Evolutionary conservation across 37 sponge, comb jelly and placozoan genomes (phyloP).

Genomic region (Dysidea cf. avara): DNA sequence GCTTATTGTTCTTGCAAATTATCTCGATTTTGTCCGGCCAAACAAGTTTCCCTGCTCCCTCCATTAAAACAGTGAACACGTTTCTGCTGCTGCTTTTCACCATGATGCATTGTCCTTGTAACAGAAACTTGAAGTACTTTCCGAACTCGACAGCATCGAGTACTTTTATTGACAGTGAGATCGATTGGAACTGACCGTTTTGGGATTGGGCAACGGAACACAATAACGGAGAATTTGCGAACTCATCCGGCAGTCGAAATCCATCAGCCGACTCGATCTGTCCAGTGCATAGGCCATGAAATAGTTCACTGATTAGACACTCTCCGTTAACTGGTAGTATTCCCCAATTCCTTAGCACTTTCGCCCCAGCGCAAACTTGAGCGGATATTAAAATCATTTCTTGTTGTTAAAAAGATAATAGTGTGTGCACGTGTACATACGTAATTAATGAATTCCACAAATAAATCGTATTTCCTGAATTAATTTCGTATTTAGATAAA

Average conservation of each 20-base stretch:
- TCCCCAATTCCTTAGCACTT: conserved; percentile 2
- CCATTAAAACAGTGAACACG: neutral
- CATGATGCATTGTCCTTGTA: too few relatives aligned
- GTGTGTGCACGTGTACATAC: too few relatives aligned
- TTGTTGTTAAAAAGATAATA: too few relatives aligned
- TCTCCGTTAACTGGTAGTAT: conserved; percentile 9
- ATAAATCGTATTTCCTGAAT: too few relatives aligned
- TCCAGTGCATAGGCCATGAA: conserved; percentile 4
- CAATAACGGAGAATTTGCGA: conserved; percentile 1
- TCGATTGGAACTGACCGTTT: conserved; percentile 7
- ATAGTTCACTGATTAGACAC: conserved; percentile 3
- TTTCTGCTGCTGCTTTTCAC: neutral
- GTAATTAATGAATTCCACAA: too few relatives aligned
- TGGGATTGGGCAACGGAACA: neutral
- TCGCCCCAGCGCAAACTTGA: neutral
- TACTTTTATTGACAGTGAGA: neutral
- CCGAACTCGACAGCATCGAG: conserved; percentile 21
- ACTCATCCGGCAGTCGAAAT: conserved; percentile 6
- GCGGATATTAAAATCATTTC: conserved; percentile 9
- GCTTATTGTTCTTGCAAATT: conserved; percentile 1
- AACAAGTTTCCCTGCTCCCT: neutral
- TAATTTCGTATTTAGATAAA: too few relatives aligned
- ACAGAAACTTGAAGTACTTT: conserved; percentile 5
- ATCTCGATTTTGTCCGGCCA: conserved; percentile 18
- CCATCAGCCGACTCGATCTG: conserved; percentile 5